Evolutionary conservation across 30 jellyfish, hydroid and myxozoan species (phyloP), one percentile per base, ranked within the genome.

Genomic region (Haliclystus octoradiatus): DNA sequence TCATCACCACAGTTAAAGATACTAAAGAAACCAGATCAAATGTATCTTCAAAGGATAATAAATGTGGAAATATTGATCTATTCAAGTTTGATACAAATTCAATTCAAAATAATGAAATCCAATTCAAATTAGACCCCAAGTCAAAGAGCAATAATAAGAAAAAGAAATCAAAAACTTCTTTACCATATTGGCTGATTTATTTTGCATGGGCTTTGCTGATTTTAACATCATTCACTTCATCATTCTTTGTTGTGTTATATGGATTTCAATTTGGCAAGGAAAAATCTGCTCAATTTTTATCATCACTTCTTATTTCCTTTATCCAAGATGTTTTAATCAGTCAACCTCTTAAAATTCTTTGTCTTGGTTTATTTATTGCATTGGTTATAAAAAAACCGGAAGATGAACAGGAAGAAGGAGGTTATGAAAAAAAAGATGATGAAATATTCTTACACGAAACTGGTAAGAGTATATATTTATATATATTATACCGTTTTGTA

Each of bases 121-220:
- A 92, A 22, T 72, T 88, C 62, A 88, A 88, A 33, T 33, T 88
- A 27, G 94, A 80, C 12, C 68, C 51, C 33, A 88, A 80, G 1
- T 93, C 75, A 0, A 74, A 80, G 62, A 47, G 50, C 34, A 65
- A 79, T 15, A 79, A 66, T 0, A 75, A 88, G 76, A 50, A 50
- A 63, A 80, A 80, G 80, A 79, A 79, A 33, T 76, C 77, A 15
- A 78, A 86, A 78, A 63, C 35, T 35, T 69, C 77, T 35, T 63
- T 88, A 30, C 97, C 97, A 14, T 88, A 66, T 50, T 88, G 97
- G 97, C 74, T 88, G 94, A 88, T 79, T 62, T 88, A 88, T 62
- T 79, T 88, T 76, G 94, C 97, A 0, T 88, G 97, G 97, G 50
- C 33, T 0, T 87, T 88, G 19, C 85, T 79, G 12, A 70, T 88